Evolutionary conservation across 1,140 invertebrate species (phyloP).

Genomic region (Pseudomyrmex pallidus): DNA sequence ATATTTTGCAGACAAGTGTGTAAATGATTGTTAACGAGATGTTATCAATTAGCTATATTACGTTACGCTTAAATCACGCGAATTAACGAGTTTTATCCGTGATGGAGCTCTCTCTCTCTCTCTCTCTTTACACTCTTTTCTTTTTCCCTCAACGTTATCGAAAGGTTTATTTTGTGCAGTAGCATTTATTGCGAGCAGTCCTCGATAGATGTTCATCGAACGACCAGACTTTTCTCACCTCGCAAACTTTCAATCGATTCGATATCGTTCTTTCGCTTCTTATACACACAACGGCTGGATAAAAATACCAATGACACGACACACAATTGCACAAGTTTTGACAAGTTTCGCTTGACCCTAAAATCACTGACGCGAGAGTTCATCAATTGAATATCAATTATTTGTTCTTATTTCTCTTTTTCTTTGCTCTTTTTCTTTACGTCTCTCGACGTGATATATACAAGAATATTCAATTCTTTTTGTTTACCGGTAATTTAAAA

Average conservation of each 20-base stretch:
- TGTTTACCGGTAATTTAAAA: neutral
- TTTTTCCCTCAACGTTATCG: constrained; percentile 24
- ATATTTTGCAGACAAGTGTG: neutral
- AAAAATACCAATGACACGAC: constrained; percentile 24
- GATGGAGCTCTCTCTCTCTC: neutral
- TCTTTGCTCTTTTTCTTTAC: neutral
- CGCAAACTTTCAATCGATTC: constrained; percentile 63
- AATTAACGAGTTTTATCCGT: constrained; percentile 59
- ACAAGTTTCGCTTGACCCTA: neutral
- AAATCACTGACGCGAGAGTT: constrained; percentile 8
- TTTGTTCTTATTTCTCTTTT: neutral
- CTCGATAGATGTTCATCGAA: constrained; percentile 55
- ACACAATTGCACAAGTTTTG: constrained; percentile 28
- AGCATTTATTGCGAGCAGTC: constrained; percentile 55
- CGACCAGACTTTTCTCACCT: constrained; percentile 52
- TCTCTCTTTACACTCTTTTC: too few species aligned
- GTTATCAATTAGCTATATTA: neutral
- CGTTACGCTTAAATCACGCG: constrained; percentile 4
- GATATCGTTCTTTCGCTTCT: constrained; percentile 40
- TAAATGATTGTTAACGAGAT: neutral
- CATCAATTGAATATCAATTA: constrained; percentile 3
- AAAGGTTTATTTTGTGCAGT: constrained; percentile 35
- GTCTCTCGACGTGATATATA: too few species aligned
- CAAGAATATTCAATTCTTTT: too few species aligned
- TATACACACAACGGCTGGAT: constrained; percentile 3